Conservation (phyloP, 2,888 invertebrate species). For the Stenolophus ochropezus region DNA sequence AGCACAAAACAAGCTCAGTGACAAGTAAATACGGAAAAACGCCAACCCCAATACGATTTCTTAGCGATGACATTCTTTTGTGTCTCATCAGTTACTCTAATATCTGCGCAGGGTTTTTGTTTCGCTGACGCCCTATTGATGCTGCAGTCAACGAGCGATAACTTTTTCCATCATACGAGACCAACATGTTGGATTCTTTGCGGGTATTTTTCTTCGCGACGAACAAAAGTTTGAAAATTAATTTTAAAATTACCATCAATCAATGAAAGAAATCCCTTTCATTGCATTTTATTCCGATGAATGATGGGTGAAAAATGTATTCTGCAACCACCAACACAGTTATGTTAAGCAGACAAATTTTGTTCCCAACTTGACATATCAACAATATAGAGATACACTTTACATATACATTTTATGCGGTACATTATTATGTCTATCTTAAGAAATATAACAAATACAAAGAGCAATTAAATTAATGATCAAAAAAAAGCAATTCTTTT, state of each 20-base stretch:
- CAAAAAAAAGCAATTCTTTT: too few relatives aligned
- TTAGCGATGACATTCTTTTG: not conserved
- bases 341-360: too few relatives aligned
- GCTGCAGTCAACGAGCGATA: slow-evolving; percentile 20
- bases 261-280: not conserved
- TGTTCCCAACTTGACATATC: too few relatives aligned
- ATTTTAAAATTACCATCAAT: not conserved
- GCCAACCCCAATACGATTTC: not conserved
- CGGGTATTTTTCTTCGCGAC: not conserved
- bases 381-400: too few relatives aligned
- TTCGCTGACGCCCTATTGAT: slow-evolving; percentile 1
- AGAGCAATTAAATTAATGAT: too few relatives aligned
- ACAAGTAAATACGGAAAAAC: not conserved
- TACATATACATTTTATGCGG: too few relatives aligned
- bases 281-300: not conserved
- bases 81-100: slow-evolving; percentile 36
- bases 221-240: slow-evolving; percentile 15
- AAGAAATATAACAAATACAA: too few relatives aligned
- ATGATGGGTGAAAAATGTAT: too few relatives aligned
- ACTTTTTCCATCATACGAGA: slow-evolving; percentile 13
- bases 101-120: not conserved
- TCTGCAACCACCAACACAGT: too few relatives aligned
- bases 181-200: not conserved
- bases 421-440: too few relatives aligned
- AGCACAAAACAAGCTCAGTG: not conserved